Evolutionary conservation across 2,888 invertebrate genomes (phyloP), one percentile per base, ranked within the genome.

Genomic region (Merodon equestris): DNA sequence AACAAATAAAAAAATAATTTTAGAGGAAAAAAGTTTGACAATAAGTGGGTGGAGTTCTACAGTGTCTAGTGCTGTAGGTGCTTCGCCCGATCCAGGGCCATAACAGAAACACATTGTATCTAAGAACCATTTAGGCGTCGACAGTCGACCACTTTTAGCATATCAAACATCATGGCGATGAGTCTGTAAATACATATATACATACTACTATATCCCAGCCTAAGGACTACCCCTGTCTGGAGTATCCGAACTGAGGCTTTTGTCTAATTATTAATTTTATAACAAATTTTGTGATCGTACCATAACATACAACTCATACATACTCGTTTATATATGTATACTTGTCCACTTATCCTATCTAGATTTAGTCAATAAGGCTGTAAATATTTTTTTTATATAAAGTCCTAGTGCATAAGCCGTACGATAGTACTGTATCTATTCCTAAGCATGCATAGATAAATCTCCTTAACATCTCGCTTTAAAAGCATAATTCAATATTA

Each of bases 231-330:
- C 2, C 3, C 27, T 7, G 7, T 27, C 2, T 27, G 27, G 27
- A 27, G 27, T 27, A 27, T 27, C 27, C 27, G 2, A 44, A n/a
- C 17, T 47, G 36, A 36, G 34, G 9, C 40, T n/a, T 40, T 40
- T 40, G 17, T 34, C 27, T 38, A 14, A 14, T 36, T 27, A 27
- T 60, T 60, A 66, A 47, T 58, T 27, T 27, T 58, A 60, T 34
- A 61, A 44, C 61, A 66, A 66, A 67, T 73, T n/a, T 73, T 77
- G 77, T 73, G 77, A 73, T 77, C 57, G 64, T 75, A 75, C 18
- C 53, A 19, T 75, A 50, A 75, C 57, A 58, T 58, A 38, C 14
- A 51, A 9, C 50, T 50, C 50, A 19, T 76, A 77, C 44, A 48
- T 9, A 58, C 58, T 40, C n/a, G 42, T 66, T 27, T 40, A 50